These are phyloP conservation scores for Mormoops blainvillei DNA, from an alignment of 2,113 vertebrate genomes.

Conservation along the genomic window DNA sequence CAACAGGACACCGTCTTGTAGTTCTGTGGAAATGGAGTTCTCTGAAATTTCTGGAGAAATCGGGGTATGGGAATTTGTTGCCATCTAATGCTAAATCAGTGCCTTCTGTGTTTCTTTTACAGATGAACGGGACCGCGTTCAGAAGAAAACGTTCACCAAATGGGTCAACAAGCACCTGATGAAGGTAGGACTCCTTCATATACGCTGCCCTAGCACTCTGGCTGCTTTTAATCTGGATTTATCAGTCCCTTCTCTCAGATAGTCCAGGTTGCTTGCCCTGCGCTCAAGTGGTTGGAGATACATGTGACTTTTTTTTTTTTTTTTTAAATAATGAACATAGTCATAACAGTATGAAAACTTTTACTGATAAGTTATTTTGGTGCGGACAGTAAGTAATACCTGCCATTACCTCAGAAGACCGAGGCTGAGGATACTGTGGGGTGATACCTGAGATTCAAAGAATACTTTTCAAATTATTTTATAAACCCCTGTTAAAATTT, in stretches of 20 bases:
- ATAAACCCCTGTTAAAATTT: not conserved
- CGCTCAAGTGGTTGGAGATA: not conserved
- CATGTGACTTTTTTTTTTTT: not conserved
- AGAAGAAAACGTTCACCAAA: constrained; percentile 99
- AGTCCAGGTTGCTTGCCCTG: not conserved
- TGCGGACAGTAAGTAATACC: not conserved
- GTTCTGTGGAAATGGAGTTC: not conserved
- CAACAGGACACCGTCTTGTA: not conserved
- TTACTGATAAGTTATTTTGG: not conserved
- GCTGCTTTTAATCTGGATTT: not conserved
- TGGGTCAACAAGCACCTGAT: constrained; percentile 99
- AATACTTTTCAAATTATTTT: not conserved
- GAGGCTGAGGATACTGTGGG: not conserved
- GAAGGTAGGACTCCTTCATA: constrained; percentile 84
- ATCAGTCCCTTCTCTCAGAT: not conserved
- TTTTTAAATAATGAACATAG: not conserved
- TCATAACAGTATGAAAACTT: not conserved
- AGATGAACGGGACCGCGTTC: constrained; percentile 98
- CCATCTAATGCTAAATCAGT: constrained; percentile 43
- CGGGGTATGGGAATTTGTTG: not conserved
- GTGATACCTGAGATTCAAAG: not conserved
- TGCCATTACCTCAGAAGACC: not conserved
- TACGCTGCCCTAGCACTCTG: not conserved
- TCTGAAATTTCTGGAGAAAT: not conserved
- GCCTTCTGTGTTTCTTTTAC: constrained; percentile 71